Conservation (phyloP, 1,140 invertebrate species). For the Condylostylus longicornis region DNA sequence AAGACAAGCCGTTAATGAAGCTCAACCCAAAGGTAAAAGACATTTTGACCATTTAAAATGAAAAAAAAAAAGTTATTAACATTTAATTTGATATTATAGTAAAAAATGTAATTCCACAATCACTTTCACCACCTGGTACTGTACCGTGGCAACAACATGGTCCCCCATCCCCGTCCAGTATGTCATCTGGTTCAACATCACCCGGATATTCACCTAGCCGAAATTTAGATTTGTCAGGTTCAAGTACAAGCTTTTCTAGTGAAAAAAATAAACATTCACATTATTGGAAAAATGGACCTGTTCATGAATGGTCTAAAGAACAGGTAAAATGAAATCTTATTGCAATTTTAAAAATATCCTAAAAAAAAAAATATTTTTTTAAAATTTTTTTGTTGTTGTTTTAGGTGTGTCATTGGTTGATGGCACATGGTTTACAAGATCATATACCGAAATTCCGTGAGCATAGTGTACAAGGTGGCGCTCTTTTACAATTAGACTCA, state of each 20-base stretch:
- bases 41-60: conserved; percentile 3
- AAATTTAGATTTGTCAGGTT: conserved; percentile 35
- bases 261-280: conserved; percentile 32
- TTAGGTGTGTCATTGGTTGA: conserved; percentile 79
- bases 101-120: conserved; percentile 45
- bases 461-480: conserved; percentile 65
- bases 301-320: conserved; percentile 74
- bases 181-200: conserved; percentile 44
- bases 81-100: conserved; percentile 23
- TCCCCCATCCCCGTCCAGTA: conserved; percentile 45
- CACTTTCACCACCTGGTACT: conserved; percentile 39
- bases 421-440: conserved; percentile 63
- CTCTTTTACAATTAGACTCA: conserved; percentile 67
- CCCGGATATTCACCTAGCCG: conserved; percentile 33
- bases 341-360: not conserved
- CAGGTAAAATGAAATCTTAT: conserved; percentile 47
- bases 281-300: conserved; percentile 52
- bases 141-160: conserved; percentile 41
- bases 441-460: conserved; percentile 72
- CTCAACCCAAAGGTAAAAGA: conserved; percentile 57
- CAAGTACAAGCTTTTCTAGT: conserved; percentile 36
- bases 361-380: not conserved
- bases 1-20: conserved; percentile 65
- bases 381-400: not conserved
- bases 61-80: conserved; percentile 4